Evolutionary conservation across 2,797 vertebrate species (phyloP).

Genomic region (Ceryle rudis): DNA sequence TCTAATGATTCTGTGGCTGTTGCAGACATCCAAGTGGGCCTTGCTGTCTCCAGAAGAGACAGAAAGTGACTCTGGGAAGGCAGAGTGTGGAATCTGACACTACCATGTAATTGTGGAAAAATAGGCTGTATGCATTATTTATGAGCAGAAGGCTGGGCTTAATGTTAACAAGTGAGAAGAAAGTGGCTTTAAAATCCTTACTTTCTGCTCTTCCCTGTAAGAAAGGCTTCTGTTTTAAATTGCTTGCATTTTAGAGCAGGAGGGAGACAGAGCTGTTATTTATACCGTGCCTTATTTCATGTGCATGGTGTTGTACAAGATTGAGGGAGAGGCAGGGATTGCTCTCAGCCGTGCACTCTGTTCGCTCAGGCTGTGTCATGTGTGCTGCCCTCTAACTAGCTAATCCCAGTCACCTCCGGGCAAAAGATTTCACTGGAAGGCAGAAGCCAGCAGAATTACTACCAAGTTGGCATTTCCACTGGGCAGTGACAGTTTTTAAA

Average conservation of each 20-base stretch:
- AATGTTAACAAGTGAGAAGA: conserved; percentile 74
- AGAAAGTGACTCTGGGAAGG: conserved; percentile 61
- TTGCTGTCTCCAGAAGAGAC: conserved; percentile 57
- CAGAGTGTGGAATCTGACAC: conserved; percentile 66
- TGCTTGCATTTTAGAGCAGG: conserved; percentile 61
- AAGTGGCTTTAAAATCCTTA: conserved; percentile 72
- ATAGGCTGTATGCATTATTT: conserved; percentile 77
- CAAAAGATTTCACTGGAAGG: conserved; percentile 32
- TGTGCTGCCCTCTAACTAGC: conserved; percentile 11
- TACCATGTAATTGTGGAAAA: conserved; percentile 61
- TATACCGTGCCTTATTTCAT: neutral
- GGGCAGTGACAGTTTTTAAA: neutral
- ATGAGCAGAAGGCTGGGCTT: conserved; percentile 72
- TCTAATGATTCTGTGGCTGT: conserved; percentile 44
- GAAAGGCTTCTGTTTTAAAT: conserved; percentile 60
- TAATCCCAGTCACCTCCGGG: conserved; percentile 23
- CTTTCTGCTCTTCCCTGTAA: conserved; percentile 49
- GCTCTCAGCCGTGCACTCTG: conserved; percentile 22
- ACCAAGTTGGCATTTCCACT: conserved; percentile 5
- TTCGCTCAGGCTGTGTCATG: neutral
- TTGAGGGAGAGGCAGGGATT: conserved; percentile 24
- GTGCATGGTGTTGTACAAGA: neutral
- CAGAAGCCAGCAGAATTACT: conserved; percentile 1
- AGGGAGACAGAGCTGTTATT: conserved; percentile 41
- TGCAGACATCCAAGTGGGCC: conserved; percentile 30